Evolutionary conservation across 2,797 vertebrate species (phyloP), one percentile per base, ranked within the genome.

Genomic region (Hydrolagus colliei): DNA sequence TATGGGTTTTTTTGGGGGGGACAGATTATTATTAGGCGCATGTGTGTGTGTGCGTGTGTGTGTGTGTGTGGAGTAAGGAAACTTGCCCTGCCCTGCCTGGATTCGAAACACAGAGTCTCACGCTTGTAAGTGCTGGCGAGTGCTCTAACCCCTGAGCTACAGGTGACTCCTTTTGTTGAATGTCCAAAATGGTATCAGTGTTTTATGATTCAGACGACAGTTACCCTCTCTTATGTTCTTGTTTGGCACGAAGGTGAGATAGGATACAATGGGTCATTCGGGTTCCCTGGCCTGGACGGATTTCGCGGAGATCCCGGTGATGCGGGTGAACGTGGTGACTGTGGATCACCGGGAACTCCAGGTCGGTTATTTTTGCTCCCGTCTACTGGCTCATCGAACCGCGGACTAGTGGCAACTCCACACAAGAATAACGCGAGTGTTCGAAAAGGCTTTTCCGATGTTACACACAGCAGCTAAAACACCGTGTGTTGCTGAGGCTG

Each of bases 201-300:
- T 52, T 82, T 71, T 18, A 41, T 20, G 27, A 84, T 52, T 1
- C 65, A 32, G 22, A 4, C 35, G 9, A 5, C 65, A 84, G 65
- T 71, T 8, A 35, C 22, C 3, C 20, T 82, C 18, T 32, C 12
- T 27, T 27, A 22, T 71, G 14, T 52, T 61, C 41, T 77, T 77
- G 35, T n/a, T 84, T 84, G 13, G 20, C 71, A 20, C 35, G 9
- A 67, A 84, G 79, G 79, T 52, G 65, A 12, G 13, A 41, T 4
- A 1, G 79, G 79, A 52, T 63, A 35, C 2, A 63, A 71, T 10
- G 79, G 79, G 16, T 35, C 18, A 9, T 0, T 14, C 20, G 79
- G 79, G 9, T 84, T 71, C 32, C 32, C 13, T 68, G 79, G 79
- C 1, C 9, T 84, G 35, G 79, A 71, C 68, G 79, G 79, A 68